Evolutionary conservation across 2,888 invertebrate genomes (phyloP), one percentile per base, ranked within the genome.

Genomic region (Nephrocerus scutellatus): DNA sequence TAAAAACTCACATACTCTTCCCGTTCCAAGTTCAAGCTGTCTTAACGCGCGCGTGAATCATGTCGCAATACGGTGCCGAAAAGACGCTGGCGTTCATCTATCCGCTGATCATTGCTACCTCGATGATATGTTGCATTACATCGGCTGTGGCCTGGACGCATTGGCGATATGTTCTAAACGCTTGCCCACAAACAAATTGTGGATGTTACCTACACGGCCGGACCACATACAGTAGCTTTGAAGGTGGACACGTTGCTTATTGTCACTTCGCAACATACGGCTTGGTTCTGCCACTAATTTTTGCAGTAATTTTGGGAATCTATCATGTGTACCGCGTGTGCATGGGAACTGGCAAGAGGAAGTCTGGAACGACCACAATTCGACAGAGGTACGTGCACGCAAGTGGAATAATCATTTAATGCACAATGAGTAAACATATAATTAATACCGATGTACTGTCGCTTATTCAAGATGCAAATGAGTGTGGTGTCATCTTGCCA

Each of bases 281-380:
- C 3, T 74, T 80, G 2, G 50, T 82, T 8, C 70, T 81, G 10
- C 74, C 80, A 20, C 62, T 82, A 20, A 65, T 76, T n/a, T 77
- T 79, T 55, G 72, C 75, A 14, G 56, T 80, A 6, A 71, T 77
- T n/a, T 73, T 82, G 69, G 72, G 75, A 4, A 67, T 77, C 41
- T 82, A 79, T 54, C 82, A 83, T 60, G 79, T 80, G 55, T 80
- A 78, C 59, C 71, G 82, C 58, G 78, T 81, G 14, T 79, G 77
- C 52, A 76, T 78, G 42, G 75, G 74, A 51, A 73, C 71, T 55
- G 75, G 76, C 5, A 66, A 74, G 50, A 56, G 59, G 26, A 62
- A 61, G 46, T 46, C 56, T 16, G 67, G 64, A 45, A 59, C 63
- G n/a, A 57, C 60, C 10, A 64, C 64, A 21, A 55, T 69, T 9